phyloP scores from a whole-genome alignment of 2,888 invertebrate species.

The Strigamia maritima region DNA sequence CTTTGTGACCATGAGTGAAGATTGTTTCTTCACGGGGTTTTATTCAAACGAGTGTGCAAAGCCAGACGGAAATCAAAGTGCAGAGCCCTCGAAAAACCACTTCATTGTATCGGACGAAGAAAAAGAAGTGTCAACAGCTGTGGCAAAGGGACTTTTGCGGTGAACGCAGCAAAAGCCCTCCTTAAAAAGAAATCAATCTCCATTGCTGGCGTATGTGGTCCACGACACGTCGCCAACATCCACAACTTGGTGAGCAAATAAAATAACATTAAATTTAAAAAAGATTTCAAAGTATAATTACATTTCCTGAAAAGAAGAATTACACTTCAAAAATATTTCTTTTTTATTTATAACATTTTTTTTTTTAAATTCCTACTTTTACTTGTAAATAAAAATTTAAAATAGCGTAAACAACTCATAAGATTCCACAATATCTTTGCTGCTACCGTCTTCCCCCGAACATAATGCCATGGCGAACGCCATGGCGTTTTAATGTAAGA shows the following conservation, averaged over 20 bases:
- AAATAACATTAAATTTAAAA: not conserved
- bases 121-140: slow-evolving; percentile 29
- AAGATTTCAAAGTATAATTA: slow-evolving; percentile 7
- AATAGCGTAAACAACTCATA: not conserved
- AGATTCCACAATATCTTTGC: not conserved
- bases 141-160: slow-evolving; percentile 29
- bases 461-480: too few relatives aligned
- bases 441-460: too few relatives aligned
- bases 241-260: slow-evolving; percentile 27
- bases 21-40: slow-evolving; percentile 29
- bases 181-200: slow-evolving; percentile 29
- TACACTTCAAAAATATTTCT: not conserved
- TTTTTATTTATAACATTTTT: not conserved
- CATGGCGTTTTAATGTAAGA: too few relatives aligned
- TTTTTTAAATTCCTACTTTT: not conserved
- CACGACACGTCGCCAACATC: slow-evolving; percentile 12
- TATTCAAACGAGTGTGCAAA: slow-evolving; percentile 26
- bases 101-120: slow-evolving; percentile 27
- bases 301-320: not conserved
- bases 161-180: slow-evolving; percentile 29
- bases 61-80: slow-evolving; percentile 29
- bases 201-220: slow-evolving; percentile 21
- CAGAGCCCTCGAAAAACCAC: slow-evolving; percentile 29
- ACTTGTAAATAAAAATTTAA: not conserved
- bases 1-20: slow-evolving; percentile 9